phyloP scores from a whole-genome alignment of 1,140 invertebrate genomes.

The Heterodera schachtii region DNA sequence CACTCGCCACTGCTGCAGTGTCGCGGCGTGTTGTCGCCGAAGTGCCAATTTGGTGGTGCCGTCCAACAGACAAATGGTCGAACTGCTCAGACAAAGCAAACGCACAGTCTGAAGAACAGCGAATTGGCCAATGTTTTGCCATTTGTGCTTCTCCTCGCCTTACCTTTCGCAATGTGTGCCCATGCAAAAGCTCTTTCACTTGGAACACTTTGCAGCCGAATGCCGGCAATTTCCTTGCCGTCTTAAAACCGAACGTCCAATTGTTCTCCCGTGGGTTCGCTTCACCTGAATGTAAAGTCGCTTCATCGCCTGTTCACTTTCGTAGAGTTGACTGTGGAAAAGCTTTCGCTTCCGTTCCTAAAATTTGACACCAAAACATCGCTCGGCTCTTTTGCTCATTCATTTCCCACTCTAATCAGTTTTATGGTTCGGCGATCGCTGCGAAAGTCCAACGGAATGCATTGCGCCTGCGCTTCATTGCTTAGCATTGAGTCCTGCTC shows the following conservation, averaged over 20 bases:
- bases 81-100: conserved; percentile 71
- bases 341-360: conserved; percentile 76
- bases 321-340: conserved; percentile 75
- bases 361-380: conserved; percentile 12
- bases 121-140: no score
- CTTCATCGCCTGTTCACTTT: conserved; percentile 74
- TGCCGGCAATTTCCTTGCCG: conserved; percentile 71
- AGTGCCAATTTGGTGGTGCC: conserved; percentile 72
- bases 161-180: conserved; percentile 74
- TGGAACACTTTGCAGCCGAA: conserved; percentile 74
- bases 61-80: conserved; percentile 74
- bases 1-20: conserved; percentile 74
- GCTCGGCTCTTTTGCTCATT: background rate
- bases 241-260: conserved; percentile 40
- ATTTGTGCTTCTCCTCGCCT: no score
- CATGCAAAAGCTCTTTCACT: conserved; percentile 74
- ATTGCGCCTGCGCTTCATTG: conserved; percentile 60
- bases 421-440: conserved; percentile 65
- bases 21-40: conserved; percentile 72
- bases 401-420: conserved; percentile 56
- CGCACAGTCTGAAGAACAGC: conserved; percentile 69
- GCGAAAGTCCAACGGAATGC: conserved; percentile 59
- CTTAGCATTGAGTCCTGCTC: conserved; percentile 61
- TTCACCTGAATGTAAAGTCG: conserved; percentile 74
- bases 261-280: background rate